Evolutionary conservation across 2,113 vertebrate genomes (phyloP), one percentile per base, ranked within the genome.

Genomic region (Erpornis zantholeuca): DNA sequence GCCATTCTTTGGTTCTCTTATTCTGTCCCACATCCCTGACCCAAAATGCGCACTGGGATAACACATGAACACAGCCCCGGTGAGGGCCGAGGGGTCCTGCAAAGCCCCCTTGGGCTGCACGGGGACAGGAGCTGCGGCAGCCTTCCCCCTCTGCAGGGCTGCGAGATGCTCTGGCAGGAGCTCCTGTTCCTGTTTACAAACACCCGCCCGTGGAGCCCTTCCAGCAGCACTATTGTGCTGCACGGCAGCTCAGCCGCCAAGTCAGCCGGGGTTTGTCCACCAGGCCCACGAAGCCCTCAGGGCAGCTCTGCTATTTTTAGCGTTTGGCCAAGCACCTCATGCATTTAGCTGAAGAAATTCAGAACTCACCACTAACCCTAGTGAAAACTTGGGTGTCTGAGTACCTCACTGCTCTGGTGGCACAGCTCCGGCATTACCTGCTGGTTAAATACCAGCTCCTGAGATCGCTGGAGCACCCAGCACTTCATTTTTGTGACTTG

Each of bases 401-500:
- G 4, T 40, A 27, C 12, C 68, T 56, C 8, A 0, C 20, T 8
- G 7, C 1, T 2, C 4, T 3, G 35, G 42, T n/a, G 70, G 4
- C n/a, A 5, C 2, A 0, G 54, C 60, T 7, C 24, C 8, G 1
- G 7, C 1, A 0, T 16, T 38, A 15, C 79, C 17, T 6, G 25
- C n/a, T 12, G 31, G 24, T 29, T 3, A 28, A 65, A 28, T n/a
- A 12, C 25, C 49, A 9, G 28, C 19, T 13, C 40, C 28, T 1
- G 38, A 38, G 28, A 13, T 29, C 70, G 11, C 10, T 1, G 2
- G 33, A 42, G 8, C 40, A 15, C 6, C 29, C 56, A 29, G 47
- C 0, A 0, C 13, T 44, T 45, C 5, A 2, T 19, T 71, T 49
- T 13, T 0, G 0, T 35, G 38, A 11, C 45, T 33, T 0, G 0